Percentiles rank a stretch among this genome's conserved stretches.
Evolutionary conservation across 1,140 invertebrate species (phyloP).

Genomic region (Trichoplusia ni): DNA sequence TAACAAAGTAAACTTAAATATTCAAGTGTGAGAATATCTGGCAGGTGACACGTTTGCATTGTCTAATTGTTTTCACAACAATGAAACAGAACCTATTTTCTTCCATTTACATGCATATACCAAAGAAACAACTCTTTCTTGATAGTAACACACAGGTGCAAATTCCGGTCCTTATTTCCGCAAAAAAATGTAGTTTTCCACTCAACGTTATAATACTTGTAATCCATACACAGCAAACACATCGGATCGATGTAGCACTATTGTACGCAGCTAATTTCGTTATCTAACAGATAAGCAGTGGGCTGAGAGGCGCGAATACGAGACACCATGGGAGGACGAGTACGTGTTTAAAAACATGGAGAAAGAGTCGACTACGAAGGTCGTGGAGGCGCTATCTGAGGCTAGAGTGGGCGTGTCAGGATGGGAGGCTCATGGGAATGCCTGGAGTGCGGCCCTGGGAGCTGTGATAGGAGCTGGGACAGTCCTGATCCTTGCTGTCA

Average conservation of each 20-base stretch:
- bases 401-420: conserved; percentile 33
- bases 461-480: conserved; percentile 62
- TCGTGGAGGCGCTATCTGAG: conserved; percentile 38
- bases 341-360: conserved; percentile 46
- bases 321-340: conserved; percentile 57
- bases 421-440: conserved; percentile 48
- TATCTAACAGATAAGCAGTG: conserved; percentile 76
- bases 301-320: conserved; percentile 53
- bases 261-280: conserved; percentile 68
- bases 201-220: background rate
- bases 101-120: no score
- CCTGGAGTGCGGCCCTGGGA: conserved; percentile 65
- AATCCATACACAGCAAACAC: conserved; percentile 30
- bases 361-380: conserved; percentile 34
- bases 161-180: no score
- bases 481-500: conserved; percentile 60
- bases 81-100: background rate
- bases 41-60: conserved; percentile 1
- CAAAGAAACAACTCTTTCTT: no score
- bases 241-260: conserved; percentile 67
- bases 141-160: no score
- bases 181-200: background rate
- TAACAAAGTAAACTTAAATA: background rate
- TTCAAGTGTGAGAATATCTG: background rate
- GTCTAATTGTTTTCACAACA: background rate